A percentile compares a stretch with the other conserved stretches of the same genome.
Conservation (phyloP, 2,113 vertebrate genomes). For the Speoplatyrhinus poulsoni region DNA sequence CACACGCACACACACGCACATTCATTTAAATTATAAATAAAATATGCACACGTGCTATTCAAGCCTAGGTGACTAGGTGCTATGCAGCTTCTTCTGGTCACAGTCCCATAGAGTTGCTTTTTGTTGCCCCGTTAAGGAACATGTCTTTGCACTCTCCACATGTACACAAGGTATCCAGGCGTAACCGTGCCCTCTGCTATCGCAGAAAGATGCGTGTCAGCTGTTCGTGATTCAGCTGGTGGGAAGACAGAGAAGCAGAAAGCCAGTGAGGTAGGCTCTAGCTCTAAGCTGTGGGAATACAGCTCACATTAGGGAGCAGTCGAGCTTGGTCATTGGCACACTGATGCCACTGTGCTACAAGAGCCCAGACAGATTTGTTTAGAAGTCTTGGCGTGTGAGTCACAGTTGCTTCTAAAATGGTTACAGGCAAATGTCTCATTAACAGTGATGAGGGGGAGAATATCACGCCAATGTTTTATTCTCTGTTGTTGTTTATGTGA, state of each 20-base stretch:
- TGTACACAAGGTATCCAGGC: constrained; percentile 36
- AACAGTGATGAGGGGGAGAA: constrained; percentile 40
- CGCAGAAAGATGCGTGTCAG: constrained; percentile 40
- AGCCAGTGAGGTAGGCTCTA: constrained; percentile 60
- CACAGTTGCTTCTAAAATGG: constrained; percentile 25
- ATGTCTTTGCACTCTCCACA: constrained; percentile 60
- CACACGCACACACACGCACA: no score
- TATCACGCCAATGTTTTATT: constrained; percentile 59
- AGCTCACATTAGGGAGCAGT: no score
- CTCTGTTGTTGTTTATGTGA: constrained; percentile 47
- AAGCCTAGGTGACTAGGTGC: neutral
- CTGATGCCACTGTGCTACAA: no score
- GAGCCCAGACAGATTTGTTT: no score
- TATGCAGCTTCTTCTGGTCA: constrained; percentile 8
- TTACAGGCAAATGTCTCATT: constrained; percentile 58
- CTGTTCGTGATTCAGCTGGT: constrained; percentile 51
- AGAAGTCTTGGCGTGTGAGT: no score
- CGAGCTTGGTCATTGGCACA: no score
- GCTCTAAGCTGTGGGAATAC: constrained; percentile 54
- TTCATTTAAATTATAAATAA: no score
- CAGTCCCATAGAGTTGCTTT: constrained; percentile 14
- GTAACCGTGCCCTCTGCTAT: neutral
- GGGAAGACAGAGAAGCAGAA: constrained; percentile 33
- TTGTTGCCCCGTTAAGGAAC: constrained; percentile 56
- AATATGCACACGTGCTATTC: no score